A percentile compares a stretch with the other conserved stretches of the same genome.
Evolutionary conservation across 2,113 vertebrate species (phyloP).

Genomic region (Petroica traversi): DNA sequence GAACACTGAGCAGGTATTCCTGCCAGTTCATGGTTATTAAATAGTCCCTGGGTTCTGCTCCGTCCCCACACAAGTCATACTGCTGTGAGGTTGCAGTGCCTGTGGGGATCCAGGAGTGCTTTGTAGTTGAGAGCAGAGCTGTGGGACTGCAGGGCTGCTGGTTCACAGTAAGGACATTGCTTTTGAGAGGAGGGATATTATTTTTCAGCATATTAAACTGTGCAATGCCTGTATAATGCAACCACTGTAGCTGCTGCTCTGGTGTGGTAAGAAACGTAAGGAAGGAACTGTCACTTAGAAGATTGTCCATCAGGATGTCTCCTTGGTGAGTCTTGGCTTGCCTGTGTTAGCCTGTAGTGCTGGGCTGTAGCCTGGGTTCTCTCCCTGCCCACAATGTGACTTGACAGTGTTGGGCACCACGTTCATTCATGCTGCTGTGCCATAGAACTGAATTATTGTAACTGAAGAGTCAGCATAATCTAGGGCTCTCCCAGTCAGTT

Average conservation of each 20-base stretch:
- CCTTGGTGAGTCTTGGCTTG: not conserved
- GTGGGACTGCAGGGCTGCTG: not conserved
- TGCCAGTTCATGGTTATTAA: not conserved
- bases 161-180: not conserved
- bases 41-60: not conserved
- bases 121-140: not conserved
- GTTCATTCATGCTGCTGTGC: rapidly evolving
- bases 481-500: not conserved
- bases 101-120: not conserved
- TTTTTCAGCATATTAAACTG: not conserved
- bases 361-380: rapidly evolving
- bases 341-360: not conserved
- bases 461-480: not conserved
- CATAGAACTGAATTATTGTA: not conserved
- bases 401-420: rapidly evolving
- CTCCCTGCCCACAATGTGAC: not conserved
- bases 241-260: not conserved
- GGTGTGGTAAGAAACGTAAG: not conserved
- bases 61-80: rapidly evolving
- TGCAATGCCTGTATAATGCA: not conserved
- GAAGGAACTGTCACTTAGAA: not conserved
- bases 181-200: not conserved
- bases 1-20: not conserved
- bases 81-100: not conserved
- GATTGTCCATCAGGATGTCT: rapidly evolving